Base-by-base conservation (phyloP, 2,888 invertebrate species). In the Meteorus colon region DNA sequence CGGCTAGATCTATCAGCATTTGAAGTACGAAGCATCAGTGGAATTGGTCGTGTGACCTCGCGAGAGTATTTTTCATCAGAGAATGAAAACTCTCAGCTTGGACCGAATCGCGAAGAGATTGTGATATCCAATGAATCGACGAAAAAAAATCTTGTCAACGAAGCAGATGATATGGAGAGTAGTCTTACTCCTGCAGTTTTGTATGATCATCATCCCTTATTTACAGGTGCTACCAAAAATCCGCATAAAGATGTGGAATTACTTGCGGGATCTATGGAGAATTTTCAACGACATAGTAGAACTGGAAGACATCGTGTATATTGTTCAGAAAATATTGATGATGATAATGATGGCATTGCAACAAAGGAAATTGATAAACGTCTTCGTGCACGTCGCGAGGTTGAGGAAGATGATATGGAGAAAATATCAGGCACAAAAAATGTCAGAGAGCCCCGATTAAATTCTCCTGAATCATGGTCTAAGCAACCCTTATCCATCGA, bases 401-500 rank as follows among this genome's bases (percentile, higher is more conserved):
- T 77, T 1, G 81, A 80, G 74, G 81, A 81, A 76, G 77, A 79
- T 1, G 77, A 83, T 4, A 82, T 87, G 85, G 88, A 89, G 8
- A 85, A 86, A 29, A 86, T 88, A 34, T 77, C 84, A 0, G 84
- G 78, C 0, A 73, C 82, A 0, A 88, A 86, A 69, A 88, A 74
- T 71, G 79, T 84, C 0, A 81, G 89, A 4, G 87, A 88, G 37
- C 84, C 83, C 0, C 81, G 89, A 1, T 67, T 84, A n/a, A 81
- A 77, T 55, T 83, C 85, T 0, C 83, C 87, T 10, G 88, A 89
- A 34, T 81, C 83, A 0, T 89, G 89, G 88, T 86, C 88, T 4
- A 84, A 82, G 29, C 88, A 88, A 60, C 87, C 89, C 1, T 60
- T 88, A 2, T 82, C 89, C 0, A 79, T 89, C 0, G 86, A 89